Conservation (phyloP, 2,797 vertebrate species). For the Oceanodroma leucorhoa region DNA sequence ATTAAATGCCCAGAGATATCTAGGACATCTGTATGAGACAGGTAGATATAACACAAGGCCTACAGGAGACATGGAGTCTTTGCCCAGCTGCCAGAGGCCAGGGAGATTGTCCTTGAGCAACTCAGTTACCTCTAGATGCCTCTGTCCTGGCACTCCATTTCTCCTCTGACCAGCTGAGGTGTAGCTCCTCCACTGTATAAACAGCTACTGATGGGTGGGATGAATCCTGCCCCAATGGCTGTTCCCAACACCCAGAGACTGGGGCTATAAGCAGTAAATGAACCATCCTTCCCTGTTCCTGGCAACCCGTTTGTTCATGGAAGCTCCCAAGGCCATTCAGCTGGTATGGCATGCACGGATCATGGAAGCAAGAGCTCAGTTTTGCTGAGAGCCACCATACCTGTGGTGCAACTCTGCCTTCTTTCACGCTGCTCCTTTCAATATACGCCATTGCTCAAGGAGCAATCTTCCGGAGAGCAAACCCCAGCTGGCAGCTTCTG, state of each 20-base stretch:
- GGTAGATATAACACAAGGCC: not conserved
- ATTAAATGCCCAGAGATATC: not conserved
- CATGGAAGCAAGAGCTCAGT: rapidly evolving
- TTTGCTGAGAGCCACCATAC: not conserved
- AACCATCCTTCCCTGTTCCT: not conserved
- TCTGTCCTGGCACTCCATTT: not conserved
- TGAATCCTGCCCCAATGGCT: not conserved
- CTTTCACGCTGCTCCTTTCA: not conserved
- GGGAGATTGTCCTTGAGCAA: not conserved
- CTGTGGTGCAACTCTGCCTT: not conserved
- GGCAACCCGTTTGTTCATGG: not conserved
- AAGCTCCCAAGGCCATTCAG: not conserved
- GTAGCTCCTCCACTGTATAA: not conserved
- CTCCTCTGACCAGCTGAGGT: not conserved
- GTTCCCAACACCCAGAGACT: not conserved
- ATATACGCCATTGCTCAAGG: rapidly evolving
- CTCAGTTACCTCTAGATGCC: not conserved
- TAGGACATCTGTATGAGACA: not conserved
- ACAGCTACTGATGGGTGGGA: not conserved
- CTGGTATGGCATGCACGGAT: not conserved
- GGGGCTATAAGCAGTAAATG: not conserved
- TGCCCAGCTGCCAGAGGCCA: not conserved
- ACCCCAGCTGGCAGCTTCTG: not conserved
- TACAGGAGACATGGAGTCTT: not conserved
- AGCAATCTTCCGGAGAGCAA: not conserved